Conservation (phyloP, 1,140 invertebrate genomes). For the Nasonia longicornis region DNA sequence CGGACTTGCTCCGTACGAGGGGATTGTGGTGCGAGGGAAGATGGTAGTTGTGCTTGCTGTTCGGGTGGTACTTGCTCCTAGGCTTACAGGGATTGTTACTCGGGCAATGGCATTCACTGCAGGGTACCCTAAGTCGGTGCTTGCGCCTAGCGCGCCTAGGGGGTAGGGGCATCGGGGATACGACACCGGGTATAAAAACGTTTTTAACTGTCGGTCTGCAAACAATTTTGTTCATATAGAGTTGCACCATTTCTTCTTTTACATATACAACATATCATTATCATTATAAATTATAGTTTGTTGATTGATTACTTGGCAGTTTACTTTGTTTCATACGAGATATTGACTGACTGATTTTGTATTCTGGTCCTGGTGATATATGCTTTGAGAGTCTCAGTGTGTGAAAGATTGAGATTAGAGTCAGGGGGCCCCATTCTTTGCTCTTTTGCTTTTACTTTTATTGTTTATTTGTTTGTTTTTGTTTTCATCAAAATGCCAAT, state of each 20-base stretch:
- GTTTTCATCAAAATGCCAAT: neutral
- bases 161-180: conserved; percentile 65
- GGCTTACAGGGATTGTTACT: conserved; percentile 56
- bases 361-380: neutral
- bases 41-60: conserved; percentile 56
- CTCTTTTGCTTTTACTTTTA: neutral
- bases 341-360: conserved; percentile 1
- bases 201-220: conserved; percentile 70
- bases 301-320: conserved; percentile 27
- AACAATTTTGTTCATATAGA: conserved; percentile 66
- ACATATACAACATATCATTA: conserved; percentile 6
- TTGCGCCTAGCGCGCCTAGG: conserved; percentile 69
- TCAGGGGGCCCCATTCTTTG: conserved; percentile 31
- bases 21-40: conserved; percentile 59
- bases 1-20: conserved; percentile 70
- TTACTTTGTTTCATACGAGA: conserved; percentile 16
- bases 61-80: conserved; percentile 46
- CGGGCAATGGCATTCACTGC: conserved; percentile 68
- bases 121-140: conserved; percentile 69
- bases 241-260: conserved; percentile 58
- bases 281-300: neutral
- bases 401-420: neutral
- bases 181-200: conserved; percentile 69
- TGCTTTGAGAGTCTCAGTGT: neutral
- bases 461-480: neutral